These are phyloP conservation scores for Drosophila algonquin DNA, from an alignment of 2,888 invertebrate genomes.

Conservation along the genomic window DNA sequence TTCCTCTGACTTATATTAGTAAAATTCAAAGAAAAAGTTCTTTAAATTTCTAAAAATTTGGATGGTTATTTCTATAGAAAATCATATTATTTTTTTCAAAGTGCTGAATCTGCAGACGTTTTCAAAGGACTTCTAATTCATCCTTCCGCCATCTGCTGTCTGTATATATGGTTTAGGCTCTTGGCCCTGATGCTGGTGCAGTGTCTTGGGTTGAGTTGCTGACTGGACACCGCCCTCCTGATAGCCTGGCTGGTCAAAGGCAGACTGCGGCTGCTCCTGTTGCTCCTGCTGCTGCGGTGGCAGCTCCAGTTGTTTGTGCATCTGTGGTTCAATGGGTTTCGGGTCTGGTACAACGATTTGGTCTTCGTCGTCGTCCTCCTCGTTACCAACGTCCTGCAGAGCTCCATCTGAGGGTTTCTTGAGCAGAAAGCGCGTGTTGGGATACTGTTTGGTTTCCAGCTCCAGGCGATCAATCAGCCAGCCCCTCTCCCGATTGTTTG, in stretches of 20 bases:
- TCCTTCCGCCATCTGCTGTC: slow-evolving; percentile 58
- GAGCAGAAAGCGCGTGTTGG: slow-evolving; percentile 86
- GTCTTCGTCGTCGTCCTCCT: background rate
- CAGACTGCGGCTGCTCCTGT: background rate
- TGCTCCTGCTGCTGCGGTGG: background rate
- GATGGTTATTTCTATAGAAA: background rate
- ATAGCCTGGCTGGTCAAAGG: background rate
- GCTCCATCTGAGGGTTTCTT: slow-evolving; percentile 54
- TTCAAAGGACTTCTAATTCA: slow-evolving; percentile 29
- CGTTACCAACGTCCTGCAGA: background rate
- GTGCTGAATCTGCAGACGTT: background rate
- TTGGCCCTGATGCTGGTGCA: slow-evolving; percentile 41
- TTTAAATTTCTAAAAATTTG: background rate
- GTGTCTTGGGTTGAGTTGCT: slow-evolving; percentile 14
- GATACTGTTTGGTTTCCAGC: slow-evolving; percentile 87
- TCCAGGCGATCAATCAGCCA: slow-evolving; percentile 88
- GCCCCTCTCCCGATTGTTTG: slow-evolving; percentile 83
- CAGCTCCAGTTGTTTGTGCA: background rate
- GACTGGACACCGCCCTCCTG: slow-evolving; percentile 8
- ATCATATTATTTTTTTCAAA: too few species aligned
- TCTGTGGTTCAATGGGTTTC: background rate
- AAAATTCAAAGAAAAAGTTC: background rate
- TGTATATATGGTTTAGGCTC: slow-evolving; percentile 52
- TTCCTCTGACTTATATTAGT: background rate
- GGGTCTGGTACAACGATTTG: slow-evolving; percentile 3